Conservation (phyloP, 2,888 invertebrate genomes). For the Aricia artaxerxes region DNA sequence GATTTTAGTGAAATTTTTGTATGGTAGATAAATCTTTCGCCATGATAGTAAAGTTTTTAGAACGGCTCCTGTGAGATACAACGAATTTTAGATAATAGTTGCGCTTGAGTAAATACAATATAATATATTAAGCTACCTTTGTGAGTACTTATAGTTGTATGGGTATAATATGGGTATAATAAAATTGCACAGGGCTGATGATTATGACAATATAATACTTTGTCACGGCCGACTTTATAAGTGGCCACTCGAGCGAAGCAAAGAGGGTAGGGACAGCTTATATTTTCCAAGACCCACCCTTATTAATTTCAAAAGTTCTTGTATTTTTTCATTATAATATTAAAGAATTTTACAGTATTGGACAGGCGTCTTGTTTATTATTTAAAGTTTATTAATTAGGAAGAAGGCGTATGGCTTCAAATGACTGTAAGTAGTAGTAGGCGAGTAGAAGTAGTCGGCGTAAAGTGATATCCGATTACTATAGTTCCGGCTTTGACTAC, state of each 20-base stretch:
- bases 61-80: no score
- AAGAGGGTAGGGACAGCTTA: constrained; percentile 12
- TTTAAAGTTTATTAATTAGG: background rate
- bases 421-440: no score
- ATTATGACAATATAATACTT: constrained; percentile 16
- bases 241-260: constrained; percentile 16
- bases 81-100: no score
- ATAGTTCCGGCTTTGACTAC: no score
- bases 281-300: constrained; percentile 7
- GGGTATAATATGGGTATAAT: background rate
- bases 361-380: background rate
- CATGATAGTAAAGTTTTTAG: no score
- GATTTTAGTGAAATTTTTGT: background rate
- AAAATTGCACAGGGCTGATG: background rate
- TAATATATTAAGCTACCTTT: no score
- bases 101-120: no score
- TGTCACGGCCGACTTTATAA: constrained; percentile 9
- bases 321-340: constrained; percentile 5
- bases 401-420: background rate
- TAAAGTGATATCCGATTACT: no score
- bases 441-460: no score
- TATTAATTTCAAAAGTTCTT: constrained; percentile 23
- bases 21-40: no score
- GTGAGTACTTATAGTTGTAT: background rate
- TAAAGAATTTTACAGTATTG: background rate